Evolutionary conservation across 2,888 invertebrate species (phyloP).

Genomic region (Cephus sareptanus): DNA sequence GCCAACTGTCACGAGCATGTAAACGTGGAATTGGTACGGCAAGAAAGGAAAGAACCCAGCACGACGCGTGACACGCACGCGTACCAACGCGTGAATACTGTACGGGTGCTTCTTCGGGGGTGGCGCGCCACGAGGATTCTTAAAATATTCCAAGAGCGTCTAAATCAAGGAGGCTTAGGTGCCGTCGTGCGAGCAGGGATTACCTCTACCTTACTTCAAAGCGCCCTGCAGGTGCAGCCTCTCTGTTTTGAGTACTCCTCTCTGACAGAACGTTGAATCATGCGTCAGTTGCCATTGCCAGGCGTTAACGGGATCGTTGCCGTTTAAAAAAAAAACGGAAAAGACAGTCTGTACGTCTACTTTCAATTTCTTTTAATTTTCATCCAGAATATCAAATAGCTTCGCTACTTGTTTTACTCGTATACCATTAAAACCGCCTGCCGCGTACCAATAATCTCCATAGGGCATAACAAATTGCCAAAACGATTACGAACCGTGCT

Average conservation of each 20-base stretch:
- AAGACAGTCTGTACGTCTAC: not conserved
- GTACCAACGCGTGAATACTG: conserved; percentile 8
- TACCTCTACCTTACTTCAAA: conserved; percentile 63
- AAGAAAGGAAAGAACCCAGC: not conserved
- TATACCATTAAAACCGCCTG: not conserved
- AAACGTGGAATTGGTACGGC: not conserved
- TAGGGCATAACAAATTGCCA: not conserved
- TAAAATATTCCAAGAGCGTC: conserved; percentile 65
- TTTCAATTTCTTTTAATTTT: not conserved
- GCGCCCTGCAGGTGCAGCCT: conserved; percentile 64
- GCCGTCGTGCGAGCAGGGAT: conserved; percentile 63
- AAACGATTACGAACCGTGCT: not conserved
- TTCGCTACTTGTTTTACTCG: not conserved
- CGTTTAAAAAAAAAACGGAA: not conserved
- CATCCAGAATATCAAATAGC: not conserved
- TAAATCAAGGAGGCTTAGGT: conserved; percentile 65
- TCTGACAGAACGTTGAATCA: conserved; percentile 56
- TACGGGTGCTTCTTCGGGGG: conserved; percentile 28
- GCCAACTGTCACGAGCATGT: not conserved
- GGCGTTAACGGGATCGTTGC: not conserved
- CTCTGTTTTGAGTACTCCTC: conserved; percentile 28
- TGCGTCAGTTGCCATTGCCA: conserved; percentile 47
- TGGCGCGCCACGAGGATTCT: conserved; percentile 58
- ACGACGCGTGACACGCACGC: not conserved
- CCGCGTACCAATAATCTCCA: not conserved